These are phyloP conservation scores for Aphaenogaster rudis DNA, from an alignment of 1,140 invertebrate genomes.

Conservation along the genomic window DNA sequence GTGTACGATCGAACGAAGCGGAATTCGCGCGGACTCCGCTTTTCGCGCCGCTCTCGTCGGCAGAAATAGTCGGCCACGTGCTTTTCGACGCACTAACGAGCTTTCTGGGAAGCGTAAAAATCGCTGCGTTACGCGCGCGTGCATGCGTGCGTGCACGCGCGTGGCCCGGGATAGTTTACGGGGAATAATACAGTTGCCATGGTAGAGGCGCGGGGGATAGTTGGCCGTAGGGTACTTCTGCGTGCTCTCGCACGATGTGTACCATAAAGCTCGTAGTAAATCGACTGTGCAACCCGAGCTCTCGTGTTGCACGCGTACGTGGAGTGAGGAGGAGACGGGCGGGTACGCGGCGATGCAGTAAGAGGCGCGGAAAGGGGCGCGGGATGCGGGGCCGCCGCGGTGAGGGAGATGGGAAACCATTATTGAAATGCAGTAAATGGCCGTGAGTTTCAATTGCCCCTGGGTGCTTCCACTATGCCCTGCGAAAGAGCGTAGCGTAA, in stretches of 20 bases:
- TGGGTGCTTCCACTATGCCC: conserved; percentile 74
- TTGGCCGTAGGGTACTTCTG: conserved; percentile 77
- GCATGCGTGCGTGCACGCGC: conserved; percentile 19
- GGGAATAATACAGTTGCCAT: conserved; percentile 73
- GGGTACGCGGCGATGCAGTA: conserved; percentile 11
- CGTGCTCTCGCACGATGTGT: conserved; percentile 64
- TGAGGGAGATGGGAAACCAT: conserved; percentile 72
- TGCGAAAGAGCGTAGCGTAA: conserved; percentile 69
- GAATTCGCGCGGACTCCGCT: neutral
- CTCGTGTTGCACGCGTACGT: conserved; percentile 72
- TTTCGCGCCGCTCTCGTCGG: neutral
- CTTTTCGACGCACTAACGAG: conserved; percentile 40
- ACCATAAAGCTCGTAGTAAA: conserved; percentile 77
- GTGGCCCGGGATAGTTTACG: conserved; percentile 48
- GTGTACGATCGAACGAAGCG: neutral
- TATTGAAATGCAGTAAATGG: conserved; percentile 79
- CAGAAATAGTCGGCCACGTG: conserved; percentile 1
- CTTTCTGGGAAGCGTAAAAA: conserved; percentile 68
- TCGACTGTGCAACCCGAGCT: conserved; percentile 70
- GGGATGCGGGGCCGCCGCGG: neutral
- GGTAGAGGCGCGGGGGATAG: conserved; percentile 68
- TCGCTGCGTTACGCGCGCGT: conserved; percentile 7
- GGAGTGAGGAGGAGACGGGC: conserved; percentile 23
- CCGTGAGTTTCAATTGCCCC: conserved; percentile 79
- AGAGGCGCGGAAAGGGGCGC: conserved; percentile 8